Evolutionary conservation across 1,140 invertebrate species (phyloP), one percentile per base, ranked within the genome.

Genomic region (Heliconius himera): DNA sequence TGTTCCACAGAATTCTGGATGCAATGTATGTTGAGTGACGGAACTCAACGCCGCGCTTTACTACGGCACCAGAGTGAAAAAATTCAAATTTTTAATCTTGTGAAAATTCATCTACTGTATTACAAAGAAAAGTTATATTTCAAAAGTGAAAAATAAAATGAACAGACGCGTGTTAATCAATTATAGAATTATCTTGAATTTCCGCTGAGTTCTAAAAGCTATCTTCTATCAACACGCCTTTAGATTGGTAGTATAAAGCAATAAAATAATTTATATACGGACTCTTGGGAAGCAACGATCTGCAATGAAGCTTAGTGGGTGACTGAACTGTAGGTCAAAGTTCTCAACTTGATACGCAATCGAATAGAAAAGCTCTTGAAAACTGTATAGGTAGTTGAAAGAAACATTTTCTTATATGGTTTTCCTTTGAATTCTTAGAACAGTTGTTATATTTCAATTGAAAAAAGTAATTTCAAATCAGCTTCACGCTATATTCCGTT

Each of bases 271-370:
- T 70, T 70, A 70, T 70, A 54, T 70, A 76, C 51, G 16, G 56
- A 46, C 36, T 41, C 75, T 71, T 70, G 66, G 66, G 60, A 38
- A n/a, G 74, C 66, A 49, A 51, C 75, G 60, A 49, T 76, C 75
- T 71, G 77, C 72, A 78, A 49, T 73, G 72, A 74, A 77, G 76
- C 79, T 77, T 77, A 74, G 76, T 71, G 75, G 60, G 79, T 81
- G 79, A 81, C 72, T 81, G 79, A 81, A 81, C 79, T 81, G 56
- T 81, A 81, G 79, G 79, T 81, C 79, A 81, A 81, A 81, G 79
- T 81, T 81, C 79, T 74, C 76, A 81, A 81, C 75, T 81, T 71
- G 79, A 81, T 81, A 81, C 76, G 78, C 80, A 81, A 81, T 81
- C 80, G 76, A 49, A 73, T 78, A 78, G 80, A 78, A 78, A 78